These are phyloP conservation scores for Propithecus deckenii DNA, from an alignment of 2,797 vertebrate species.

Conservation along the genomic window DNA sequence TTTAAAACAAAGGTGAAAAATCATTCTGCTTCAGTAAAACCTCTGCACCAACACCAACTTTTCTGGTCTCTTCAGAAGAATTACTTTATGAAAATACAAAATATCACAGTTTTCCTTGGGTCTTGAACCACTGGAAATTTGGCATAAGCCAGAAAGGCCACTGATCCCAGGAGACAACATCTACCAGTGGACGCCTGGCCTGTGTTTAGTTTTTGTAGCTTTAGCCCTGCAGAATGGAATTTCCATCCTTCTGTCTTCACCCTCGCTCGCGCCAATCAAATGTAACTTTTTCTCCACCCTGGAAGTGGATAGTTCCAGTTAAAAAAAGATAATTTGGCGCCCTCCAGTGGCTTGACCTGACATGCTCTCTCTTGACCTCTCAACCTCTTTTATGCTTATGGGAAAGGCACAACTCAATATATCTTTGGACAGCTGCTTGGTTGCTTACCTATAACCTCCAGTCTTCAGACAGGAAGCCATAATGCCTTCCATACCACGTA, in stretches of 20 bases:
- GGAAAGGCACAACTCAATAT: not conserved
- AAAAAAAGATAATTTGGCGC: conserved; percentile 64
- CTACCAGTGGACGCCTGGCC: not conserved
- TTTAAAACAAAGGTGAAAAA: conserved; percentile 79
- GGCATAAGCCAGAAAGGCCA: not conserved
- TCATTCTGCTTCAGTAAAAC: conserved; percentile 51
- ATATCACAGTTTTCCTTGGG: conserved; percentile 18
- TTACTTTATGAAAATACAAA: conserved; percentile 55
- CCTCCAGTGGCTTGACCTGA: conserved; percentile 62
- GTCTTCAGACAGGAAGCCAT: not conserved
- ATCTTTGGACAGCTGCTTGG: not conserved
- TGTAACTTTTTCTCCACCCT: not conserved
- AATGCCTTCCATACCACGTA: not conserved
- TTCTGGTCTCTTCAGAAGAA: conserved; percentile 62
- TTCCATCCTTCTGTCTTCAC: not conserved
- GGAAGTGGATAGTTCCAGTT: not conserved
- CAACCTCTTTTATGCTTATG: conserved; percentile 28
- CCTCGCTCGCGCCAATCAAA: not conserved
- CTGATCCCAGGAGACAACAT: not conserved
- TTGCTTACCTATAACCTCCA: not conserved
- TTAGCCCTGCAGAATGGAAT: not conserved
- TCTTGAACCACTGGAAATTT: conserved; percentile 40
- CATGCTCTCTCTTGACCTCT: conserved; percentile 41
- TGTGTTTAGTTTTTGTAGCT: not conserved
- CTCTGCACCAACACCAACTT: conserved; percentile 22